Base-by-base conservation (phyloP, 2,113 vertebrate species). In the Menura novaehollandiae region DNA sequence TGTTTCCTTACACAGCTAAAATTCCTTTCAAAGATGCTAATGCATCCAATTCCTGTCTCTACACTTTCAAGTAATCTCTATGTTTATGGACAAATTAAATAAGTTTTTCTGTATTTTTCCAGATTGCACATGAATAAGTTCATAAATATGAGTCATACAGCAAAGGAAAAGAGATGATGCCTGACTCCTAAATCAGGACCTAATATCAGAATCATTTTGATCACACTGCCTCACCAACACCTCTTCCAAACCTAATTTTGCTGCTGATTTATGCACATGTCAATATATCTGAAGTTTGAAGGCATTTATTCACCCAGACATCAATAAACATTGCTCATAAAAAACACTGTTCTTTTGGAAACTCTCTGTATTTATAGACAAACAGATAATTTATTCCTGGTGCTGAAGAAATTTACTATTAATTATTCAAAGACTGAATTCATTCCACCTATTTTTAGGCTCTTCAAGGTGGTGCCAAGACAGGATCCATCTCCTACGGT, bases 161-260 rank as follows among this genome's bases (percentile, higher is more conserved):
- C 52, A 51, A 85, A 58, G 37, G 17, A 53, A 62, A 62, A 55
- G 49, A 60, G 43, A 73, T 73, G 56, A 56, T 37, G 41, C 7
- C 41, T 53, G 49, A 55, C 32, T 77, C 39, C 67, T 33, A 53
- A 81, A 56, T 37, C 59, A 69, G 52, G 60, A 59, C 33, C 47
- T 63, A 11, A 41, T 9, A 59, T 9, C 0, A 1, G 47, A 69
- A 49, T 8, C 0, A 0, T 46, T 75, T 84, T 0, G 0, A 13
- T 73, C 49, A 28, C 2, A 10, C 5, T 6, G 49, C 32, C 62
- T 51, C 67, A 77, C 76, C 56, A 59, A 27, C 59, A 63, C 51
- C 76, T 62, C 72, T 26, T 47, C 49, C 76, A 33, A 62, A 66
- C 9, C 27, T 32, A 15, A 52, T 27, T 47, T 15, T 67, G 55